Base-by-base conservation (phyloP, 2,888 invertebrate genomes). In the Oscheius myriophilus region DNA sequence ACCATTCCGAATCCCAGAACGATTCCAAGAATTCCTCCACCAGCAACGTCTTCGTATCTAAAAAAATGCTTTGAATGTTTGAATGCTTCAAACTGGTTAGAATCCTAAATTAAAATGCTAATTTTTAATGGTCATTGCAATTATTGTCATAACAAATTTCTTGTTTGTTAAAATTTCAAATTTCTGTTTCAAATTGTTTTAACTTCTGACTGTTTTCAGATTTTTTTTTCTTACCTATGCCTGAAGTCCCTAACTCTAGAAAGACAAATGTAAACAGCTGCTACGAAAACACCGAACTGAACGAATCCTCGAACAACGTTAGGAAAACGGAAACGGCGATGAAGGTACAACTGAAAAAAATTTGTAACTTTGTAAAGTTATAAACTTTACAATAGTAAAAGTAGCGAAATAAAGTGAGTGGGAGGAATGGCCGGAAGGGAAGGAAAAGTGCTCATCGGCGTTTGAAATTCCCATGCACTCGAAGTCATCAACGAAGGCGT, bases 241-340 rank as follows among this genome's bases (percentile, higher is more conserved):
- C 81, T 83, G 70, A 75, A 78, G 64, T 82, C 82, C 57, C 82
- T 75, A 16, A 82, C 79, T 39, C 82, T 63, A 12, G 76, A 71
- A 18, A 79, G 67, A 58, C 81, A 82, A 49, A 82, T 70, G 71
- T 74, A 82, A 43, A 81, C 68, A 39, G 76, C 71, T 45, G 76
- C 64, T 4, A 83, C 57, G 63, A 75, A 78, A 57, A 83, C 71
- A 26, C 54, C 67, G 41, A 75, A 73, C 51, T 82, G 82, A 12
- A 72, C 55, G 70, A 81, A 79, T 7, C 68, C 68, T 11, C 69
- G 57, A 6, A 72, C 42, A 39, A 68, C 65, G 25, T 67, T 66
- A 11, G 68, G 67, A n/a, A 75, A 51, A 11, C 80, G 76, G 57
- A 73, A 78, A 9, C 82, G 71, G 21, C 72, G 75, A 61, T 82